Base-by-base conservation (phyloP, 2,797 vertebrate genomes). In the Hylomyscus alleni region DNA sequence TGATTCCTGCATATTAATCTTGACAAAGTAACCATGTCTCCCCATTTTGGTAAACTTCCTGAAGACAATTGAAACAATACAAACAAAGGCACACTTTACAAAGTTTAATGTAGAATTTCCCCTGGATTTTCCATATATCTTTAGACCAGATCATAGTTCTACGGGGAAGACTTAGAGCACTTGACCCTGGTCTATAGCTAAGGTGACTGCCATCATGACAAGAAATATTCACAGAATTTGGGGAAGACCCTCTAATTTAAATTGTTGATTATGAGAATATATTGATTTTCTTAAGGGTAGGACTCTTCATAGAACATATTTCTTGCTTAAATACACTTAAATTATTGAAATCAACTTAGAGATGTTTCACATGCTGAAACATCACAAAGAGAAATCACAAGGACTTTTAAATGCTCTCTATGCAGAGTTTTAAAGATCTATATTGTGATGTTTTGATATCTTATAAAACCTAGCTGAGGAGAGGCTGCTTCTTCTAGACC, bases 241-340 rank as follows among this genome's bases (percentile, higher is more conserved):
- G 15, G 37, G 17, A 40, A 86, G 47, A 14, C 7, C 40, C 6
- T 67, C 26, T 60, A 73, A n/a, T 12, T n/a, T 31, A 62, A 92
- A 56, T 15, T 34, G 19, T 40, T 72, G 24, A 31, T 82, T 75
- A 75, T 52, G 69, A 84, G 37, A 1, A 83, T 52, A 67, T 37
- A 12, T 20, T 73, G n/a, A 44, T 34, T 54, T 95, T 40, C 81
- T 78, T n/a, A 92, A 93, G 29, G 29, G 40, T 69, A 56, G 15
- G 7, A 7, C 37, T 87, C 14, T 17, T 89, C 78, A 37, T 29
- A 52, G 24, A 80, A 50, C 40, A 65, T 4, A n/a, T 76, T 82
- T 73, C 20, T 82, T 91, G 26, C 84, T 93, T 67, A 81, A 90
- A 67, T 5, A 91, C 56, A 76, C 9, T 73, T 72, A 89, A 9